Base-by-base conservation (phyloP, 2,113 vertebrate genomes). In the Corvus cornix region DNA sequence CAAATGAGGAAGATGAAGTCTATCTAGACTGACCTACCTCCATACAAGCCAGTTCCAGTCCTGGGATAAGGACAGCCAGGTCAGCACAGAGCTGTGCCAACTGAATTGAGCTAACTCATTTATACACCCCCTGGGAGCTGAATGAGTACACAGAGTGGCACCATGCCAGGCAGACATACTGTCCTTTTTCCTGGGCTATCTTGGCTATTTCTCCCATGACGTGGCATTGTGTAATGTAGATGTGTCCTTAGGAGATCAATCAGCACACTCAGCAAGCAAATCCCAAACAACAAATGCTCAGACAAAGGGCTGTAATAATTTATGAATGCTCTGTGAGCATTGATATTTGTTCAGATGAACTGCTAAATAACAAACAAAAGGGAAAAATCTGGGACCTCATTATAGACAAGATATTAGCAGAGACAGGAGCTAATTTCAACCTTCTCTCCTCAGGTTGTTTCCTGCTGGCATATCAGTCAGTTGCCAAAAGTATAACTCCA, bases 151-250 rank as follows among this genome's bases (percentile, higher is more conserved):
- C 56, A 67, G 46, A 8, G 2, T 90, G 93, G 95, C 92, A 84
- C 11, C 1, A 3, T 27, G 94, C 96, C 94, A 95, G 13, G 51
- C 83, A 97, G 91, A 93, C 83, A 39, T 59, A 86, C 44, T 19
- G 69, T 93, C 86, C 83, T 97, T 96, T 76, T 94, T 96, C 89
- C 76, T 70, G 86, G 80, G 76, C 86, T 92, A 16, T 92, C 76
- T 93, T 94, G 90, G 83, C 92, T 70, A 37, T 89, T 60, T 81
- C 39, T 92, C 76, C 55, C 39, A 63, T 75, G 93, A 75, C 90
- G 88, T 10, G 11, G 64, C 80, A 74, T 88, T 94, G 88, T 77
- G 59, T 93, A 93, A 92, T 0, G 7, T 39, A 68, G 83, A 89
- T 74, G 68, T 87, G 91, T 93, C 93, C 93, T 90, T 92, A 90